Conservation (phyloP, 2,888 invertebrate genomes). For the Scaptomyza flava region DNA sequence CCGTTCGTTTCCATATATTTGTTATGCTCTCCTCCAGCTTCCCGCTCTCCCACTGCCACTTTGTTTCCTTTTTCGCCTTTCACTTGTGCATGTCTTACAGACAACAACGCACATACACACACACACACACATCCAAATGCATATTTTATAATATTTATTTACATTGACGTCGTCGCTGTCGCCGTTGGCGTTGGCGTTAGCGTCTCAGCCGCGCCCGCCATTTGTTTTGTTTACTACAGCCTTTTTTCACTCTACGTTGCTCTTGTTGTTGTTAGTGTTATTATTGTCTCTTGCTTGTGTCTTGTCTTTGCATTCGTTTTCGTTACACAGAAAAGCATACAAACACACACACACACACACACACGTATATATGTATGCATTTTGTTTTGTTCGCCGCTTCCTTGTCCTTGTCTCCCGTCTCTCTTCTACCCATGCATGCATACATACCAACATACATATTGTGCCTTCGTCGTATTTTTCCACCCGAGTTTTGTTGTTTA, state of each 20-base stretch:
- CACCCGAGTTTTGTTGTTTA: conserved; percentile 55
- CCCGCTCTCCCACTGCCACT: conserved; percentile 39
- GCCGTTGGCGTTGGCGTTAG: conserved; percentile 15
- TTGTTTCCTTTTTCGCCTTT: conserved; percentile 66
- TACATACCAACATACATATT: conserved; percentile 13
- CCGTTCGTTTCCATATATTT: background rate
- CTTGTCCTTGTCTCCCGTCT: conserved; percentile 54
- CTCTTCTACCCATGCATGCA: conserved; percentile 14
- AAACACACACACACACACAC: conserved; percentile 11
- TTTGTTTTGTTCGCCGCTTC: conserved; percentile 67
- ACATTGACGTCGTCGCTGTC: conserved; percentile 53
- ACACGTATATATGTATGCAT: conserved; percentile 11
- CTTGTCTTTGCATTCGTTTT: conserved; percentile 58
- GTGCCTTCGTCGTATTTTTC: conserved; percentile 55
- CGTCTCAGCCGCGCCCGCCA: conserved; percentile 54
- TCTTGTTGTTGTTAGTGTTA: conserved; percentile 42
- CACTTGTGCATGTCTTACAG: conserved; percentile 65
- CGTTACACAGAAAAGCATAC: conserved; percentile 45
- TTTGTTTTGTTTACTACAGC: conserved; percentile 61
- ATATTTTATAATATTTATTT: conserved; percentile 77
- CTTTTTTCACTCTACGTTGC: conserved; percentile 29
- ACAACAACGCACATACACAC: conserved; percentile 14
- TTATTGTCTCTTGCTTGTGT: conserved; percentile 58
- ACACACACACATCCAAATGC: conserved; percentile 29
- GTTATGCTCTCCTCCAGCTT: conserved; percentile 17